Base-by-base conservation (phyloP, 2,797 vertebrate species). In the Oophaga sylvatica region DNA sequence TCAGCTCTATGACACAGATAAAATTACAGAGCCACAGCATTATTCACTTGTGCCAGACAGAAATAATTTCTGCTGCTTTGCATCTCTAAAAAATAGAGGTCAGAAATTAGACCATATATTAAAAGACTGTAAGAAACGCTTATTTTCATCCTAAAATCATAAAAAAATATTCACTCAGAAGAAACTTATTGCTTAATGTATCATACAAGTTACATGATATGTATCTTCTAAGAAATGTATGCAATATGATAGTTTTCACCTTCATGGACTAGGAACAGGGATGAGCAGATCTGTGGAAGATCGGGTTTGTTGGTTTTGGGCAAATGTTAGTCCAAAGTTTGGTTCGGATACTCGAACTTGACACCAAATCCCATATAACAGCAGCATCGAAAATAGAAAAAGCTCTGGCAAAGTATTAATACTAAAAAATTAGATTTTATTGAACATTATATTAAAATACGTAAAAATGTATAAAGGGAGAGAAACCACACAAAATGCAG, bases 31-130 rank as follows among this genome's bases (percentile, higher is more conserved):
- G 26, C 62, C 45, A 26, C 60, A 45, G 13, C 65, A 63, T 60
- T 60, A 63, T 31, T 80, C 78, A 45, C n/a, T 48, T 22, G 22
- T 71, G 26, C 48, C 70, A 48, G 26, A 31, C 65, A 83, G 81
- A 8, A 81, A 20, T 67, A 81, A 57, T 31, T 26, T 70, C n/a
- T 71, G 10, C 35, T 26, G 15, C 19, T 56, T 7, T 67, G 15
- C 56, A 22, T 29, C 26, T 22, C 5, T 68, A 20, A 70, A 83
- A 70, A n/a, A 2, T 59, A 16, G 57, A 60, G 77, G 57, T 80
- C 62, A 80, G 26, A 53, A 45, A 48, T 81, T 35, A 45, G n/a
- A 17, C 60, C n/a, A n/a, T 41, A 41, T 45, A 31, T 78, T 17
- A 8, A 35, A 60, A 59, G 9, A 80, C 57, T 62, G 26, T 63